Base-by-base conservation (phyloP, 2,113 vertebrate genomes). In the Rhizomys pruinosus region DNA sequence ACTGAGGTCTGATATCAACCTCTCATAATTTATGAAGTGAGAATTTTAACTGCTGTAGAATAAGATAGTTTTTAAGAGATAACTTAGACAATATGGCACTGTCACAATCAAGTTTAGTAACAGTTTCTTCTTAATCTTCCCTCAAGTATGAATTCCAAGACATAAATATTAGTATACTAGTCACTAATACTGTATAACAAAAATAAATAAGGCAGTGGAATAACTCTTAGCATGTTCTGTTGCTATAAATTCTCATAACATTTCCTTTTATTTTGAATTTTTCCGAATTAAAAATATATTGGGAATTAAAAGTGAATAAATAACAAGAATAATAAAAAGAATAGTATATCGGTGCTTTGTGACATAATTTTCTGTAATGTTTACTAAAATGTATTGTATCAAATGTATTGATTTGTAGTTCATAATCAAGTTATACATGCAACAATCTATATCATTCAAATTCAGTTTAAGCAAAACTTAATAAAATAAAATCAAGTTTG, bases 401-500 rank as follows among this genome's bases (percentile, higher is more conserved):
- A 98, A 96, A 97, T 97, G 96, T 95, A 98, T 98, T 98, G 97
- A 98, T 97, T 98, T 98, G 91, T 97, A 97, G 93, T 97, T 97
- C 87, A 94, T 97, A 98, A 98, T 97, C 92, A 92, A 97, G 96
- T 98, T 98, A 96, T 66, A 82, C 85, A 97, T 94, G 95, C 97
- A 98, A 98, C 92, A 90, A 98, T 97, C 95, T 94, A 93, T 98
- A 97, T 98, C 94, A 98, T 98, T 97, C 55, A 90, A 98, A 98
- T 96, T 98, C 94, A 97, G 94, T 98, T n/a, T n/a, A n/a, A n/a
- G n/a, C n/a, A n/a, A n/a, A n/a, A n/a, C n/a, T n/a, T n/a, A n/a
- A n/a, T n/a, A 95, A 98, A 98, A 98, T 97, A 97, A 96, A 98
- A 98, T 98, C 97, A 98, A 81, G 94, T 88, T 98, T 97, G 98